These are phyloP conservation scores for Melospiza georgiana DNA, from an alignment of 2,113 vertebrate genomes.

Conservation along the genomic window DNA sequence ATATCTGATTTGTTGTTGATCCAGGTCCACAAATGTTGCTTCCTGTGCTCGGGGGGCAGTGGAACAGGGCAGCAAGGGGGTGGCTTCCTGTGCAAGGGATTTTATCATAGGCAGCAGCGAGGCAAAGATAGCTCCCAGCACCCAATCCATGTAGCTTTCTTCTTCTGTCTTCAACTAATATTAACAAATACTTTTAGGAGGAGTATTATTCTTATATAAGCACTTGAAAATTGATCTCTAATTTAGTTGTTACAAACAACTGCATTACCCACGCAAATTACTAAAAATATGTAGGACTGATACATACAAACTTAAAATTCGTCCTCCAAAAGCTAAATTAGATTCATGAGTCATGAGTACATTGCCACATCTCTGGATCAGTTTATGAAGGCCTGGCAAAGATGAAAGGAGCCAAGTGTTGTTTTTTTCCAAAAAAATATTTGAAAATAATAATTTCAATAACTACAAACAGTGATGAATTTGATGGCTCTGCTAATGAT, in stretches of 20 bases:
- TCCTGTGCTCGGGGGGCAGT: background rate
- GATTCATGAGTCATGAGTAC: background rate
- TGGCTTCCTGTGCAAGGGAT: background rate
- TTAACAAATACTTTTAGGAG: background rate
- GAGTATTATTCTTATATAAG: background rate
- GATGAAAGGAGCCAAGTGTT: background rate
- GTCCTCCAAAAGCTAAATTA: background rate
- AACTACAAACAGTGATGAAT: background rate
- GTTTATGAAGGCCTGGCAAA: background rate
- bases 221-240: background rate
- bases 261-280: background rate
- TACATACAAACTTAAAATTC: background rate
- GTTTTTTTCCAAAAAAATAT: background rate
- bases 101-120: background rate
- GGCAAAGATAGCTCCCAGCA: background rate
- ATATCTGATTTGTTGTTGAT: background rate
- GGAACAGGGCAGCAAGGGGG: rapidly evolving
- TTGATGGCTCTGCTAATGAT: background rate
- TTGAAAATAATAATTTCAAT: background rate
- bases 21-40: background rate
- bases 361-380: background rate
- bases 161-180: background rate
- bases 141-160: background rate
- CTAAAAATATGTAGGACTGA: background rate
- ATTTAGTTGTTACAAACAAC: background rate